Base-by-base conservation (phyloP, 1,140 invertebrate species). In the Listronotus oregonensis region DNA sequence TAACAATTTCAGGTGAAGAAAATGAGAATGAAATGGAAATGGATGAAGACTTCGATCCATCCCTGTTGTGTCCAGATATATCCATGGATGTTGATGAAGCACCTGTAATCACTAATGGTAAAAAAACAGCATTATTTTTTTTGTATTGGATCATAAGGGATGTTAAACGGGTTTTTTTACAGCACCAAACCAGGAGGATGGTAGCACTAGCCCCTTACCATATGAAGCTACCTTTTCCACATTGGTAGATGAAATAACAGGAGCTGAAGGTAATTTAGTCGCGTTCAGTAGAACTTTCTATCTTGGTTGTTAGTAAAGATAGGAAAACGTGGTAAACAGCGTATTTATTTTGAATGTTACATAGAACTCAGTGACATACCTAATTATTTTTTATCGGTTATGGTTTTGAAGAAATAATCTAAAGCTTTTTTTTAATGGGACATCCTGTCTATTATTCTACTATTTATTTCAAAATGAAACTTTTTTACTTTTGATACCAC, bases 11-110 rank as follows among this genome's bases (percentile, higher is more conserved):
- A 27, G 21, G 21, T 27, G 21, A 27, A 27, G 21, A 27, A 27
- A 27, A 27, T 27, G 63, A 68, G 27, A 61, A 72, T 39, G 61
- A 71, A 50, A 39, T 56, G 34, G 70, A 67, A 14, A 70, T 71
- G 40, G 72, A 74, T 57, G 71, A 72, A 44, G 73, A 75, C 58
- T 75, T 75, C 60, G 70, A 75, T 66, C 73, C 73, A 39, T 70
- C 69, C 6, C 61, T 75, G n/a, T 59, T 75, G 7, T 73, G 71
- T 61, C 73, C 73, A 47, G 73, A 75, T 55, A 66, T 75, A 11
- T 70, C 73, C 14, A 75, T 75, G 73, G 73, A 70, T 64, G 66
- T 75, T 10, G 73, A 75, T 52, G 73, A 75, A 56, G 63, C 64
- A 14, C 63, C 69, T 18, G 73, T 74, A 56, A 61, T 71, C 7